Conservation (phyloP, 2,113 vertebrate species). For the human region GRCh38 chr12:46458001-46458500, state of each 20-base stretch:
- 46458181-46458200: background rate
- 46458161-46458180: background rate
- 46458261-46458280: background rate
- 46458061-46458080: constrained; percentile 53
- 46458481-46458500: background rate
- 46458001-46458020: background rate
- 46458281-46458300: background rate
- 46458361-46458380: background rate
- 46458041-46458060: constrained; percentile 8
- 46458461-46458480: background rate
- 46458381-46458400: background rate
- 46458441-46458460: background rate
- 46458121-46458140: background rate
- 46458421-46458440: background rate
- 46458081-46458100: background rate
- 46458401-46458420: constrained; percentile 9
- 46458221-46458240: background rate
- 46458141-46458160: background rate
- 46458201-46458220: background rate
- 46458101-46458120: background rate
- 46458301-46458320: background rate
- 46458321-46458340: background rate
- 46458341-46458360: background rate
- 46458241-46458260: background rate
- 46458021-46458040: background rate